These are phyloP conservation scores for Odontophorus gujanensis DNA, from an alignment of 2,113 vertebrate genomes.

Conservation along the genomic window DNA sequence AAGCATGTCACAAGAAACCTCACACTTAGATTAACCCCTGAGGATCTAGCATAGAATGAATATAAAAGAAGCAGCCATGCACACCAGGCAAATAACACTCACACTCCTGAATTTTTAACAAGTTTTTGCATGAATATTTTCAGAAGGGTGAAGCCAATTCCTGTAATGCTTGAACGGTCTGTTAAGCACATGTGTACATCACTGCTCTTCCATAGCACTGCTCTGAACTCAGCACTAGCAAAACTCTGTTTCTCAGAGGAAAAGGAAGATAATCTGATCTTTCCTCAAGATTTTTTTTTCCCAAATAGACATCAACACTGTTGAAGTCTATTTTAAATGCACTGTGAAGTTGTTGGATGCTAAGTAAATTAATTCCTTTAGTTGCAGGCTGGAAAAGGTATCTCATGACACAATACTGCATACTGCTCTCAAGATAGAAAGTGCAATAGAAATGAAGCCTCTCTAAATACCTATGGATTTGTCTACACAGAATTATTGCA, in stretches of 20 bases:
- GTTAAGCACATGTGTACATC: background rate
- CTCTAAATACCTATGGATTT: background rate
- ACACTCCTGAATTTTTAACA: background rate
- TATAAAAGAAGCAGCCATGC: background rate
- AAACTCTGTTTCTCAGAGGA: background rate
- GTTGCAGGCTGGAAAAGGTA: background rate
- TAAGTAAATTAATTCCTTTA: background rate
- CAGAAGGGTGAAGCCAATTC: background rate
- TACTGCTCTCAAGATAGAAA: background rate
- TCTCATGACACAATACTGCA: background rate
- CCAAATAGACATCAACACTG: accelerated
- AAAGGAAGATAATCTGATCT: background rate
- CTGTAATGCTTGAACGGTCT: background rate
- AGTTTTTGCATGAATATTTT: background rate
- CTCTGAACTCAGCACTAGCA: background rate
- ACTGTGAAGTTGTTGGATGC: background rate
- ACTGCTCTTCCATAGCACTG: background rate
- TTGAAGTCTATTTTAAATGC: background rate
- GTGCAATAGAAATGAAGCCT: accelerated
- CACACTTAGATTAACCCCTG: slow-evolving; percentile 33
- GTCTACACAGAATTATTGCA: background rate
- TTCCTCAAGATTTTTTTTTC: background rate
- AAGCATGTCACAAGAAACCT: slow-evolving; percentile 26
- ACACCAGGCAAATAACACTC: background rate
- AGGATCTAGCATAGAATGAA: background rate